Base-by-base conservation (phyloP, 2,113 vertebrate genomes). In the Romanogobio albipinnatus region DNA sequence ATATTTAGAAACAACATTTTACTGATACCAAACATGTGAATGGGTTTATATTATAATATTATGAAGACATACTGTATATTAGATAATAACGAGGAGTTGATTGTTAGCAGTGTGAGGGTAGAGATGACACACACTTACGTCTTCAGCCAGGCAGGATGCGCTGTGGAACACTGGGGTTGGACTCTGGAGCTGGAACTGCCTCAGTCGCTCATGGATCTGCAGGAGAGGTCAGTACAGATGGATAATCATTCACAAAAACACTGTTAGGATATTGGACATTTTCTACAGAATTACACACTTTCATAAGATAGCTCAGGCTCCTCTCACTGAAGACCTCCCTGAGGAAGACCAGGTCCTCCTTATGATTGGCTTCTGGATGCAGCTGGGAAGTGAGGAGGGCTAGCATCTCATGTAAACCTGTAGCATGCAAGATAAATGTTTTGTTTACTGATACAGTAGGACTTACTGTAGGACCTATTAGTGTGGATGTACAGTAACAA, bases 131-230 rank as follows among this genome's bases (percentile, higher is more conserved):
- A 53, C 90, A 94, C 97, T 94, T 94, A 99, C 97, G 79, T 98
- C 96, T 88, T 98, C 96, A 7, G 96, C 97, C 58, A 99, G 93
- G 83, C 94, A 96, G 91, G 95, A 93, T 75, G 97, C 97, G 39
- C 96, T 97, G 29, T 98, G 96, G 9, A 98, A 92, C 77, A 98
- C 95, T 0, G 97, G 97, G 56, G 95, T 94, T 0, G 97, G 97
- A 29, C 95, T 97, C 76, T 97, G 96, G 49, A 94, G 95, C 90
- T 97, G 96, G 33, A 96, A 98, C 86, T 96, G 96, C 85, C 95
- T 95, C 82, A 99, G 94, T 51, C 96, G 97, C 91, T 98, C 97
- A 15, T 99, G 97, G 89, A 98, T 98, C 97, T 99, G 93, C 39
- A 76, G 15, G 3, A 79, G 89, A 56, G 93, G 59, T 86, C 36